A percentile compares a stretch with the other conserved stretches of the same genome.
These are phyloP conservation scores for Dynastes hyllus DNA, from an alignment of 2,888 invertebrate species.

Conservation along the genomic window DNA sequence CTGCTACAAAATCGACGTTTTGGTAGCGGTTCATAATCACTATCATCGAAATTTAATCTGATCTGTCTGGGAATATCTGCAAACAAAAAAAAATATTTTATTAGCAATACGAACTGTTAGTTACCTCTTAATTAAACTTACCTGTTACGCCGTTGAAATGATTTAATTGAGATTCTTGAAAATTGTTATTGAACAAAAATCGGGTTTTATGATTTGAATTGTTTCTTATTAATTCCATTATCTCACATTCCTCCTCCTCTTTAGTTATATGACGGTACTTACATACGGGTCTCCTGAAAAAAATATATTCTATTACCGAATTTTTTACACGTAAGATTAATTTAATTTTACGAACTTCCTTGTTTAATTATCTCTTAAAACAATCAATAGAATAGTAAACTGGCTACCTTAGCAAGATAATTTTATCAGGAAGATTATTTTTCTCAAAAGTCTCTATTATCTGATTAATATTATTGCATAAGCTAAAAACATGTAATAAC, in stretches of 20 bases:
- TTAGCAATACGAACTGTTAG: background rate
- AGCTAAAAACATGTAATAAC: no score
- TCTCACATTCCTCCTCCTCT: slow-evolving; percentile 69
- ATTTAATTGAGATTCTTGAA: slow-evolving; percentile 47
- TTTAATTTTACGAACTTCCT: no score
- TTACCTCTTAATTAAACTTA: background rate
- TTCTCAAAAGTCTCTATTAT: no score
- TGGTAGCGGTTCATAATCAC: slow-evolving; percentile 66
- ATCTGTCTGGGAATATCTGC: slow-evolving; percentile 59
- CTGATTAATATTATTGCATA: no score
- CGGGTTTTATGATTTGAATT: slow-evolving; percentile 57
- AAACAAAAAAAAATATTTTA: slow-evolving; percentile 28
- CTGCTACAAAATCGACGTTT: slow-evolving; percentile 66
- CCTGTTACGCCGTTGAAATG: slow-evolving; percentile 41
- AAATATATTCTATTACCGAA: background rate
- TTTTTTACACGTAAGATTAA: no score
- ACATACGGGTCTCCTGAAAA: slow-evolving; percentile 63
- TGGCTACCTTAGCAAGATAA: no score
- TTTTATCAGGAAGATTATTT: no score
- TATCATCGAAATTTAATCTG: slow-evolving; percentile 64
- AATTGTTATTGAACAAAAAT: slow-evolving; percentile 50
- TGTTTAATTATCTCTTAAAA: no score
- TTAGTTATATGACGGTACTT: slow-evolving; percentile 69
- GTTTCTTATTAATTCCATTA: slow-evolving; percentile 66
- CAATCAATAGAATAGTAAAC: no score